Base-by-base conservation (phyloP, 2,888 invertebrate genomes). In the Acleris holmiana region DNA sequence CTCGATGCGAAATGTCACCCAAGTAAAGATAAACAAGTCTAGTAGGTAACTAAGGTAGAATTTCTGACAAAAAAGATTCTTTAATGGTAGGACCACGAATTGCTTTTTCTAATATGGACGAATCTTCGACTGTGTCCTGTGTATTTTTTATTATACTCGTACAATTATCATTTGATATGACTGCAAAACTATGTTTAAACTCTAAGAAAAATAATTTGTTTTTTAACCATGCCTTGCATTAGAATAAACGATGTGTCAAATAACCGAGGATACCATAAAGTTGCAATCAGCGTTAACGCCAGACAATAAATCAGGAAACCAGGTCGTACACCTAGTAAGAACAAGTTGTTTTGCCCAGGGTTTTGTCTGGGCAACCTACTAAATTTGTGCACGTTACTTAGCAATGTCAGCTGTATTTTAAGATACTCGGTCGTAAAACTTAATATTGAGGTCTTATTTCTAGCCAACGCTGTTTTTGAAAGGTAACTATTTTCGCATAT, bases 281-380 rank as follows among this genome's bases (percentile, higher is more conserved):
- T 79, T 80, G 80, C 83, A 85, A 86, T 87, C 83, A 85, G 84
- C 81, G 79, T 81, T 80, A 86, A 85, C 84, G 80, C 77, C 77
- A 81, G 77, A 78, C 79, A 77, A 80, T 75, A 89, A 89, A 88
- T 88, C 85, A 88, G 82, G 79, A 84, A 87, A 85, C 80, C 85
- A 84, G 85, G 82, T 85, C 85, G 85, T 86, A 86, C 87, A 86
- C 85, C 85, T 86, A 84, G 84, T 87, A 85, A 82, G 84, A 86
- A 87, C 86, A 85, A 84, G 82, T 86, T 84, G 85, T 85, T 83
- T 76, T 73, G 76, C 73, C 76, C 75, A 70, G 76, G 78, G 77
- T 80, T 81, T 82, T 78, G 80, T 81, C 76, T 71, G 74, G 74
- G 76, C 72, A 73, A 69, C 69, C 73, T 73, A 70, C 79, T 82